Percentiles rank a stretch among this genome's conserved stretches.
These are phyloP conservation scores for Omphaloscelis lunosa DNA, from an alignment of 2,888 invertebrate genomes.

Conservation along the genomic window DNA sequence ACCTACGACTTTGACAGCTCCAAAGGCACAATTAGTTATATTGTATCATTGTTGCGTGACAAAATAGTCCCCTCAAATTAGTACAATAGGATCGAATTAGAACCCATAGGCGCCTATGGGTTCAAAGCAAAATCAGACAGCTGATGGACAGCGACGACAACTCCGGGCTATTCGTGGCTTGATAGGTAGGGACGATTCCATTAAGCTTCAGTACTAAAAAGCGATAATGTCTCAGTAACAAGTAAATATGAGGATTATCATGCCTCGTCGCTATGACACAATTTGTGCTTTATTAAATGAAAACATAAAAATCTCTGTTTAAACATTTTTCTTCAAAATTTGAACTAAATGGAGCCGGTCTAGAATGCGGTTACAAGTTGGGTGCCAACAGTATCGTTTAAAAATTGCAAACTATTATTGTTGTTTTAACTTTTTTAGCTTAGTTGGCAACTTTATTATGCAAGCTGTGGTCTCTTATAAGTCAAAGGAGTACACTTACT, in stretches of 20 bases:
- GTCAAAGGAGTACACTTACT: not conserved
- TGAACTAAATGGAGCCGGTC: no score
- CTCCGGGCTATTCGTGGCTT: constrained; percentile 3
- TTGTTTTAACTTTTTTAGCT: no score
- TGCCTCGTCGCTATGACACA: not conserved
- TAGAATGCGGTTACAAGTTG: no score
- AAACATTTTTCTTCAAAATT: no score
- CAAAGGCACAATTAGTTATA: no score
- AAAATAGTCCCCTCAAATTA: not conserved
- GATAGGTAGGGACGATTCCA: not conserved
- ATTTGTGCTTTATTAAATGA: not conserved
- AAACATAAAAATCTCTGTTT: no score
- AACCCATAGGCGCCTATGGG: no score
- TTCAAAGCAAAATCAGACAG: constrained; percentile 20
- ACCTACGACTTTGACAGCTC: no score
- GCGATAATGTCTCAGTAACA: not conserved
- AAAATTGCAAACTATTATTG: no score
- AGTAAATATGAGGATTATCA: not conserved
- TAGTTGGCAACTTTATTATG: no score
- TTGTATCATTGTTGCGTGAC: not conserved
- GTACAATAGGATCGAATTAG: not conserved
- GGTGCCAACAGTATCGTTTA: no score
- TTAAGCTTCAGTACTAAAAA: not conserved
- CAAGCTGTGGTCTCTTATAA: not conserved
- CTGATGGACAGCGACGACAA: not conserved